Evolutionary conservation across 2,888 invertebrate species (phyloP).

Genomic region (Metacarcinus magister): DNA sequence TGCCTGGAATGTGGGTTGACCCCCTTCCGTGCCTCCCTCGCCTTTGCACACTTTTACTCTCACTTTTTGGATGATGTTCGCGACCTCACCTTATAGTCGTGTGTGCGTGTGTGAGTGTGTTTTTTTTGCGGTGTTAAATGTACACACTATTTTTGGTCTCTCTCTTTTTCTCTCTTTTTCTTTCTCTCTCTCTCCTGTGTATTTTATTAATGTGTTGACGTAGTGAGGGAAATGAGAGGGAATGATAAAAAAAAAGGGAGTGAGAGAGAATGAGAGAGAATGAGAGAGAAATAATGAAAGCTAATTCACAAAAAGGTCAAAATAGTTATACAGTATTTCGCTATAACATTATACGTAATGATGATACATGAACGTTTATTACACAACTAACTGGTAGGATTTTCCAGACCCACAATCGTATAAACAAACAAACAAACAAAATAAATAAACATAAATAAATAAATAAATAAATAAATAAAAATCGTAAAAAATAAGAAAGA

Average conservation of each 20-base stretch:
- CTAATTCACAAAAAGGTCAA: not conserved
- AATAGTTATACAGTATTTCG: no score
- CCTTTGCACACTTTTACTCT: not conserved
- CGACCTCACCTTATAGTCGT: not conserved
- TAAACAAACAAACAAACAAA: no score
- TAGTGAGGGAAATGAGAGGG: not conserved
- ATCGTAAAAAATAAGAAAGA: not conserved
- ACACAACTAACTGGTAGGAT: no score
- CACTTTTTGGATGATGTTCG: not conserved
- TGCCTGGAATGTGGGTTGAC: not conserved
- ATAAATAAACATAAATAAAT: no score
- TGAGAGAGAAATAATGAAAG: not conserved
- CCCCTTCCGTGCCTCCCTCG: not conserved
- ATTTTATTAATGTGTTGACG: not conserved
- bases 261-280: not conserved
- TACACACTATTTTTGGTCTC: no score
- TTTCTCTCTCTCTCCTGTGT: not conserved
- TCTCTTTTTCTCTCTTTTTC: not conserved
- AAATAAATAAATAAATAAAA: no score
- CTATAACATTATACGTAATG: no score
- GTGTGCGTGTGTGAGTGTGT: not conserved
- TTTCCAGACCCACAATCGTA: no score
- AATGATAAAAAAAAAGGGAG: not conserved
- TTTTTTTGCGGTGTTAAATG: not conserved
- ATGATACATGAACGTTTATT: no score